Evolutionary conservation across 2,888 invertebrate genomes (phyloP).

Genomic region (Diarsia rubi): DNA sequence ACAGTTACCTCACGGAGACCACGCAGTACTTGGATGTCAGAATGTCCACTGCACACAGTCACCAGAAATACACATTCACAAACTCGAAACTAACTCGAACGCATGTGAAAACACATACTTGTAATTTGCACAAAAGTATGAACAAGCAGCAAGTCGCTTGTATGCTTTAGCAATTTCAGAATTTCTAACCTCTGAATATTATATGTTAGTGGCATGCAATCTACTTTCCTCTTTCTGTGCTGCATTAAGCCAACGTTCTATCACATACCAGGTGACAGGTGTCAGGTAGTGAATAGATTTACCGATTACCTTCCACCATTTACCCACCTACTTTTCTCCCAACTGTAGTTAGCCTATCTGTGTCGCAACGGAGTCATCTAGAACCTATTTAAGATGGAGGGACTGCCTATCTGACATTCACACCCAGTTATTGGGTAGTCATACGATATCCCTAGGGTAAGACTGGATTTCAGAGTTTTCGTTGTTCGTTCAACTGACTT

Average conservation of each 20-base stretch:
- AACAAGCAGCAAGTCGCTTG: not conserved
- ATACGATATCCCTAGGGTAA: not conserved
- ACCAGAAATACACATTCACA: not conserved
- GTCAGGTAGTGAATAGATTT: not conserved
- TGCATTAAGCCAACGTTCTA: not conserved
- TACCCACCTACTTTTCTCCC: too few species aligned
- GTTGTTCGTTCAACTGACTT: too few species aligned
- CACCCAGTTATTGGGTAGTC: not conserved
- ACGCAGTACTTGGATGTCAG: slow-evolving; percentile 1
- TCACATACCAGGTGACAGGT: not conserved
- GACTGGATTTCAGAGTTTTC: not conserved
- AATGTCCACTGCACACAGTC: slow-evolving; percentile 13
- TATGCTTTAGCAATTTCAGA: not conserved
- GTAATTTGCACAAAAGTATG: not conserved
- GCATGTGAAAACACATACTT: not conserved
- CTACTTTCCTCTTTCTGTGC: not conserved
- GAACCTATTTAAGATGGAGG: too few species aligned
- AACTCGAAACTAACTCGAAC: not conserved
- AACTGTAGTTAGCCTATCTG: too few species aligned
- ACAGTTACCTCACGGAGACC: slow-evolving; percentile 60
- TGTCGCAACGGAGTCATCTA: too few species aligned
- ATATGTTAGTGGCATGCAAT: not conserved
- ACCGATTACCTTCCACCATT: not conserved
- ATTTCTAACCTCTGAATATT: not conserved
- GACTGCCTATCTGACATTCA: not conserved